Conservation (phyloP, 2,888 invertebrate genomes). For the Cosmorhoe ocellata region DNA sequence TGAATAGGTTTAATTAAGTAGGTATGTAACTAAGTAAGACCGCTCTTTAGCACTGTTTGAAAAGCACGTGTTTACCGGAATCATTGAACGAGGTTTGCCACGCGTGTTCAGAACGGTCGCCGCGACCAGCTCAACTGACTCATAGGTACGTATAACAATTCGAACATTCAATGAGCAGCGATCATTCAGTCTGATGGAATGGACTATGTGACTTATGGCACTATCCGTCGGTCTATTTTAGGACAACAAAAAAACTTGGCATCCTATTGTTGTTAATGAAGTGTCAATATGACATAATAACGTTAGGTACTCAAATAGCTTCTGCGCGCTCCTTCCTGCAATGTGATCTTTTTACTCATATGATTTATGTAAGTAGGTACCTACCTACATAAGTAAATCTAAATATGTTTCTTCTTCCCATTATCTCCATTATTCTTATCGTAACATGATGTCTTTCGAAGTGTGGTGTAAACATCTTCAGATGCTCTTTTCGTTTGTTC, state of each 20-base stretch:
- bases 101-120: conserved; percentile 11
- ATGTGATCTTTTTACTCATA: conserved; percentile 11
- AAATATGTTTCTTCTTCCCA: too few species aligned
- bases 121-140: conserved; percentile 23
- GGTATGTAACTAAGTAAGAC: too few species aligned
- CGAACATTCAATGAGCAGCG: conserved; percentile 22
- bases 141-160: conserved; percentile 27
- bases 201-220: conserved; percentile 26
- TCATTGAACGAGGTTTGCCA: conserved; percentile 2
- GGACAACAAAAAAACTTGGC: conserved; percentile 31
- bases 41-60: not conserved
- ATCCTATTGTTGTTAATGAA: conserved; percentile 36
- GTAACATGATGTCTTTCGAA: too few species aligned
- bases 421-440: too few species aligned
- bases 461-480: too few species aligned
- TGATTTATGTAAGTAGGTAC: not conserved
- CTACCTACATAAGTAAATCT: too few species aligned
- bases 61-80: conserved; percentile 10
- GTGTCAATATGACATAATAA: conserved; percentile 34
- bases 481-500: too few species aligned
- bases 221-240: conserved; percentile 29
- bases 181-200: conserved; percentile 14
- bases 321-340: conserved; percentile 8
- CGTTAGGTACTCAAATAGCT: conserved; percentile 32
- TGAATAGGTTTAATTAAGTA: too few species aligned